Conservation (phyloP, 2,888 invertebrate species). For the Melanargia galathea region DNA sequence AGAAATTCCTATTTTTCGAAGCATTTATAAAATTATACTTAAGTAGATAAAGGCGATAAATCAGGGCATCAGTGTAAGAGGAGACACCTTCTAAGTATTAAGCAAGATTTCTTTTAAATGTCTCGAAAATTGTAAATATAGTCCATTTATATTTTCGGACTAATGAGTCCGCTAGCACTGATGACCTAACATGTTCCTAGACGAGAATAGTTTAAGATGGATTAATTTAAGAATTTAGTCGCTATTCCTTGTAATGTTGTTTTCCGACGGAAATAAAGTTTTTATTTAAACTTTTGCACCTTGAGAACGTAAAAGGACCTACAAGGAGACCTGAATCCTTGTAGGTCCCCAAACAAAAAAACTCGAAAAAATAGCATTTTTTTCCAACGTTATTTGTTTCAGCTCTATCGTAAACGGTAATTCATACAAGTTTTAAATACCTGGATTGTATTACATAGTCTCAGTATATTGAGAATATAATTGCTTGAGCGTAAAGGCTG, state of each 20-base stretch:
- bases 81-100: background rate
- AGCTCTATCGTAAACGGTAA: too few species aligned
- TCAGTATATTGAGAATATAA: too few species aligned
- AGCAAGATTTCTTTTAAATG: background rate
- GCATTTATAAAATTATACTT: slow-evolving; percentile 45
- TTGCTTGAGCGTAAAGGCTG: too few species aligned
- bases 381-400: too few species aligned
- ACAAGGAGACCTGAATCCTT: too few species aligned
- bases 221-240: slow-evolving; percentile 20
- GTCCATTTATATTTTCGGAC: background rate
- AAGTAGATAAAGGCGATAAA: slow-evolving; percentile 26
- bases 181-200: slow-evolving; percentile 38
- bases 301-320: too few species aligned
- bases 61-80: background rate
- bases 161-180: slow-evolving; percentile 9
- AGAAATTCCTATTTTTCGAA: slow-evolving; percentile 40
- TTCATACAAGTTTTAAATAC: too few species aligned
- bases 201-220: slow-evolving; percentile 28
- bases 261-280: too few species aligned
- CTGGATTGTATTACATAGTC: too few species aligned
- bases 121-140: background rate
- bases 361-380: too few species aligned
- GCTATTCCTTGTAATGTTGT: background rate
- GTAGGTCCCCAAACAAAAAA: too few species aligned
- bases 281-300: too few species aligned